Conservation (phyloP, 1,140 invertebrate genomes). For the Mya arenaria region DNA sequence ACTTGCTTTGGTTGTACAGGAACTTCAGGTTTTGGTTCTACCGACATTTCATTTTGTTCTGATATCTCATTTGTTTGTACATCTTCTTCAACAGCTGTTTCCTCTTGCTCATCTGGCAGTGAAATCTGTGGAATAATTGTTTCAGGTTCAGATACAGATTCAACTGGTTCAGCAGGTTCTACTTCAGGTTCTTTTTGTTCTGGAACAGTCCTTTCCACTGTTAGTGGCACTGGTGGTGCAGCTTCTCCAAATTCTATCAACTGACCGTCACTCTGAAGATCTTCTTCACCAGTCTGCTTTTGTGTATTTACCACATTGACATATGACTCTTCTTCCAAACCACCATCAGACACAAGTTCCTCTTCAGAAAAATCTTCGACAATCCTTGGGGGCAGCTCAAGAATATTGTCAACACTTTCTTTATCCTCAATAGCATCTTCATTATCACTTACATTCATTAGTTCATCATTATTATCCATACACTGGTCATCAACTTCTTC, state of each 20-base stretch:
- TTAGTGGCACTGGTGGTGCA: background rate
- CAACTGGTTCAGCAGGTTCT: background rate
- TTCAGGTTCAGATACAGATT: background rate
- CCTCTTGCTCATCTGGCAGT: background rate
- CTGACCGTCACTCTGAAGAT: conserved; percentile 28
- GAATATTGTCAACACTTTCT: background rate
- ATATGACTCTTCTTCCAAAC: conserved; percentile 38
- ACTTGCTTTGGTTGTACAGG: background rate
- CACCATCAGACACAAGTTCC: conserved; percentile 52
- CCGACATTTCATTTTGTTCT: background rate
- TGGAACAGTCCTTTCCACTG: background rate
- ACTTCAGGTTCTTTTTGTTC: background rate
- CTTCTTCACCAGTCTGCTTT: conserved; percentile 40
- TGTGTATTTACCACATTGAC: conserved; percentile 34
- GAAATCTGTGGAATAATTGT: too few relatives aligned
- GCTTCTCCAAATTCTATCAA: conserved; percentile 37
- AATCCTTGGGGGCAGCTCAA: background rate
- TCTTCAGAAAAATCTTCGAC: conserved; percentile 37
- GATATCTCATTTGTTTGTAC: background rate
- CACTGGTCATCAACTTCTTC: conserved; percentile 37
- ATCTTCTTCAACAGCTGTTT: conserved; percentile 1
- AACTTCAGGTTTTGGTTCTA: background rate
- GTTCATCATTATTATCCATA: conserved; percentile 50
- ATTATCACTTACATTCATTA: conserved; percentile 34
- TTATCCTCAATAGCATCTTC: conserved; percentile 22